These are phyloP conservation scores for Camelus dromedarius DNA, from an alignment of 2,113 vertebrate species.

Conservation along the genomic window DNA sequence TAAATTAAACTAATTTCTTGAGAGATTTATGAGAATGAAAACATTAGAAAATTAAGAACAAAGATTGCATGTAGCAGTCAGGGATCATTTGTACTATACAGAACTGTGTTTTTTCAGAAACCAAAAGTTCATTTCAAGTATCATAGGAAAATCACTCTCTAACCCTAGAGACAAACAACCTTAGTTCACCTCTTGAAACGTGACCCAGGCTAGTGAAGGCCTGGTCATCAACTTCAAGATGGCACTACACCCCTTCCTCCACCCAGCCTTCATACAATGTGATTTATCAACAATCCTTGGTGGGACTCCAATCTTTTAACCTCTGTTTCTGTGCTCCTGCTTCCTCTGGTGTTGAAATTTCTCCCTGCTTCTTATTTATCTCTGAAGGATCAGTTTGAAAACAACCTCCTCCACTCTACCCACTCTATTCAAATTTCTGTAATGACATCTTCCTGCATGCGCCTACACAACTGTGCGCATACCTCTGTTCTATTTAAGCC, in stretches of 20 bases:
- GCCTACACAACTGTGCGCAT: not conserved
- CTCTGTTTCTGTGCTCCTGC: not conserved
- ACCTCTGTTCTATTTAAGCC: not conserved
- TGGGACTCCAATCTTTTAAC: constrained; percentile 17
- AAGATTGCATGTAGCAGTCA: not conserved
- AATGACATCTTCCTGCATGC: not conserved
- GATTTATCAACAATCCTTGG: not conserved
- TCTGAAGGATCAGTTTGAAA: not conserved
- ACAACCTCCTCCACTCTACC: not conserved
- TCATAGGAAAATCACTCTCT: not conserved
- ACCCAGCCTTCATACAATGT: not conserved
- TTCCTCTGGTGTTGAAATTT: not conserved
- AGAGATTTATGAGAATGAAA: not conserved
- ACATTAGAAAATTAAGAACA: not conserved
- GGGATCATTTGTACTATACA: not conserved
- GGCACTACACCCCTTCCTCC: not conserved
- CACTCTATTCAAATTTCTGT: not conserved
- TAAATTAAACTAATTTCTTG: constrained; percentile 10
- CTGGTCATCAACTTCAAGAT: not conserved
- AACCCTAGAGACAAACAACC: not conserved
- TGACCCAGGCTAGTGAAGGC: not conserved
- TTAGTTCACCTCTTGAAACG: not conserved
- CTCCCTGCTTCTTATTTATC: not conserved
- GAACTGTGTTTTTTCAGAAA: not conserved
- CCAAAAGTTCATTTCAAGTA: not conserved